These are phyloP conservation scores for Carassius auratus DNA, from an alignment of 2,113 vertebrate genomes.

Conservation along the genomic window DNA sequence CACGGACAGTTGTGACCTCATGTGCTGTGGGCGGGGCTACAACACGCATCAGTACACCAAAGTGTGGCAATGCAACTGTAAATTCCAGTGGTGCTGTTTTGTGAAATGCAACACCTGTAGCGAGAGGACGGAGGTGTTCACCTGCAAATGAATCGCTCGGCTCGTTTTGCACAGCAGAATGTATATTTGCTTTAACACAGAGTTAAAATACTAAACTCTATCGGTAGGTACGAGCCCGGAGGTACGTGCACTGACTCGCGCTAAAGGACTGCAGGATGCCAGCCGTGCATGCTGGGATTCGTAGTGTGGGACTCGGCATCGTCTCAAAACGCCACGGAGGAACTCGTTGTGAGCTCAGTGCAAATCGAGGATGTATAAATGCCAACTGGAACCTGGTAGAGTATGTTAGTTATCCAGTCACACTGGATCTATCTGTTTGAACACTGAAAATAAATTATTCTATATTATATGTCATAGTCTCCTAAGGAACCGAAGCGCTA, in stretches of 20 bases:
- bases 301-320: slow-evolving; percentile 53
- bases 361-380: slow-evolving; percentile 72
- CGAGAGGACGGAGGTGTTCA: slow-evolving; percentile 98
- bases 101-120: slow-evolving; percentile 98
- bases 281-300: slow-evolving; percentile 73
- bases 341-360: slow-evolving; percentile 56
- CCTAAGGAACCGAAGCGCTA: slow-evolving; percentile 82
- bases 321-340: slow-evolving; percentile 43
- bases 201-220: slow-evolving; percentile 72
- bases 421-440: slow-evolving; percentile 82
- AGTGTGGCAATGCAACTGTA: slow-evolving; percentile 98
- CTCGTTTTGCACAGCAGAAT: slow-evolving; percentile 84
- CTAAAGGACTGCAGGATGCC: slow-evolving; percentile 61
- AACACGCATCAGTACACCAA: slow-evolving; percentile 99
- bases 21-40: slow-evolving; percentile 97
- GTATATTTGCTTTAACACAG: slow-evolving; percentile 73
- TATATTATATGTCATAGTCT: slow-evolving; percentile 82
- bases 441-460: slow-evolving; percentile 71
- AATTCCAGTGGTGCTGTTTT: slow-evolving; percentile 99
- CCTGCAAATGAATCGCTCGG: slow-evolving; percentile 87
- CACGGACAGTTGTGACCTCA: slow-evolving; percentile 92
- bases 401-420: slow-evolving; percentile 87
- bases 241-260: slow-evolving; percentile 70
- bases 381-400: slow-evolving; percentile 80
- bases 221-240: slow-evolving; percentile 70